Evolutionary conservation across 2,113 vertebrate genomes (phyloP).

Genomic region (Anarhynchus alexandrinus): DNA sequence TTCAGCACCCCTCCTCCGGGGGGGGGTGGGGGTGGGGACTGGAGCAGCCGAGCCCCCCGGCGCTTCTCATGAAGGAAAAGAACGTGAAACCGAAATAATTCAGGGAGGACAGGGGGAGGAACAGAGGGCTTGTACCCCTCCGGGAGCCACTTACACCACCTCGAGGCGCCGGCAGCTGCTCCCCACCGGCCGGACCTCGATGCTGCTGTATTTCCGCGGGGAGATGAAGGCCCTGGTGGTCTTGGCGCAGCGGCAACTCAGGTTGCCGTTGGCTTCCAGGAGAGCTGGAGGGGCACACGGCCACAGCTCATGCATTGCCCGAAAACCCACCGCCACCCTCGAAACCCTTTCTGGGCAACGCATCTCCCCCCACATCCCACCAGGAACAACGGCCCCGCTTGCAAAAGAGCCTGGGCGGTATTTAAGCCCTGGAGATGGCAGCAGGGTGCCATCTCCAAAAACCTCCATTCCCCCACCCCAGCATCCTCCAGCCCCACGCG

Average conservation of each 20-base stretch:
- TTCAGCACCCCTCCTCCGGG: not conserved
- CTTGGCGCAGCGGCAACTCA: slow-evolving; percentile 46
- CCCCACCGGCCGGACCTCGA: slow-evolving; percentile 28
- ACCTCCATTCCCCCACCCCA: too few relatives aligned
- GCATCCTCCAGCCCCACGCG: accelerated
- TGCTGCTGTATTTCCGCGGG: not conserved
- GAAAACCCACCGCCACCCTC: accelerated
- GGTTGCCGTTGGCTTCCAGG: slow-evolving; percentile 42
- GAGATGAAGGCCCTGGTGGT: not conserved
- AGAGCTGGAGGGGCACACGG: not conserved
- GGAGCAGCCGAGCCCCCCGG: accelerated
- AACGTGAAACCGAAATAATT: accelerated
- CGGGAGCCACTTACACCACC: slow-evolving; percentile 20
- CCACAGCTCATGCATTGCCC: accelerated
- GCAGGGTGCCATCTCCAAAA: accelerated
- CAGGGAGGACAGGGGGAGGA: accelerated
- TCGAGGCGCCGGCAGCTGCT: slow-evolving; percentile 50
- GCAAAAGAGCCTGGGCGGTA: accelerated
- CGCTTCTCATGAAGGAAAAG: accelerated
- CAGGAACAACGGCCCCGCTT: accelerated
- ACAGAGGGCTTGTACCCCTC: accelerated
- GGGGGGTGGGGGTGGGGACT: not conserved
- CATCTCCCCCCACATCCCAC: accelerated
- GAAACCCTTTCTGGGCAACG: accelerated
- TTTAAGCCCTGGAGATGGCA: accelerated